Base-by-base conservation (phyloP, 2,888 invertebrate species). In the Lithosia quadra region DNA sequence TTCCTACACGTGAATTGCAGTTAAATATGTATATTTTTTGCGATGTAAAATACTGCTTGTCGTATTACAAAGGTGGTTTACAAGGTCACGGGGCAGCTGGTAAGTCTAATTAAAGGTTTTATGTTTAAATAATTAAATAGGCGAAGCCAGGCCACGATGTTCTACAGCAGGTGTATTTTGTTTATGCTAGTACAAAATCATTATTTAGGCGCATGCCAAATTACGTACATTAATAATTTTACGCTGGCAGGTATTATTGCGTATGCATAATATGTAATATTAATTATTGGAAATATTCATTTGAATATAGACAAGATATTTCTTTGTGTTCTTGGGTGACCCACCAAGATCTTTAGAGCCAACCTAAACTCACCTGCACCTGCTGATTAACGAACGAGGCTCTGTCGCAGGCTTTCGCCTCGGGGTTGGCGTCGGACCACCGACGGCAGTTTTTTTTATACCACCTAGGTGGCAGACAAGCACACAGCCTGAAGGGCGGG, bases 71-170 rank as follows among this genome's bases (percentile, higher is more conserved):
- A 95, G 94, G 94, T 95, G 94, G 91, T 87, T 74, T 84, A 81
- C 94, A 93, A 94, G 94, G 94, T 86, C 91, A 85, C 68, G 49
- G 68, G 88, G 88, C 94, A 95, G 93, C 90, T 94, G 94, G 72
- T 76, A 63, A 67, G 82, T 90, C 91, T 94, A 94, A 95, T 94
- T 95, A 95, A 93, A 93, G 91, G 92, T 91, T 94, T 94, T 93
- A 93, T 92, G 91, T 89, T 91, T 90, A 93, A 94, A 95, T 94
- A 94, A 95, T 95, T 95, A 93, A 94, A 88, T 91, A 88, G 88
- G 86, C 70, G 74, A 86, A 74, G 76, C 68, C 75, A 64, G 78
- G 80, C 80, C 82, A 84, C 83, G 85, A 84, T 78, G 81, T 75
- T 75, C 79, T 81, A 77, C 68, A 78, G 92, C 94, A 93, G 93